These are phyloP conservation scores for Oryzias javanicus DNA, from an alignment of 2,113 vertebrate species.

Conservation along the genomic window DNA sequence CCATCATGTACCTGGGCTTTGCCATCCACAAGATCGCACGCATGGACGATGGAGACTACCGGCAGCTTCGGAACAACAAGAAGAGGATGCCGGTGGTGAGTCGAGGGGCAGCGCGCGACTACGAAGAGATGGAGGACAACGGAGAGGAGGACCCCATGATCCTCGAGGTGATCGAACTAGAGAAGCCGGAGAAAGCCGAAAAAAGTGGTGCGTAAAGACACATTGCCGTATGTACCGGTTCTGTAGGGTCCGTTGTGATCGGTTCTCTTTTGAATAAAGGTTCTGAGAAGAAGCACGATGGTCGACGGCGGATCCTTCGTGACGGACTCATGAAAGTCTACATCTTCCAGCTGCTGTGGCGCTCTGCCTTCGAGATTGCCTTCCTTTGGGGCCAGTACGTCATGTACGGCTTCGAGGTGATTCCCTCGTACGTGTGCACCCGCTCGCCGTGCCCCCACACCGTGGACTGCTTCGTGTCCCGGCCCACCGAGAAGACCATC, in stretches of 20 bases:
- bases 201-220: constrained; percentile 21
- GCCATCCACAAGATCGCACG: constrained; percentile 87
- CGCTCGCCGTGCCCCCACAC: constrained; percentile 85
- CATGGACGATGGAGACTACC: constrained; percentile 64
- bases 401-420: constrained; percentile 84
- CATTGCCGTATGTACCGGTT: too few species aligned
- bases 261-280: constrained; percentile 7
- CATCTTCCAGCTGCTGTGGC: constrained; percentile 81
- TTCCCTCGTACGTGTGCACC: constrained; percentile 80
- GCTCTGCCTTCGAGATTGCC: constrained; percentile 77
- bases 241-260: not conserved
- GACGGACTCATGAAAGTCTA: constrained; percentile 89
- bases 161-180: constrained; percentile 80
- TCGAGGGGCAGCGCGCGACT: constrained; percentile 76
- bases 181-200: constrained; percentile 64
- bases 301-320: constrained; percentile 81
- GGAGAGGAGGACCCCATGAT: constrained; percentile 89
- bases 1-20: constrained; percentile 87
- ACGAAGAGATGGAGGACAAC: constrained; percentile 84
- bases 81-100: constrained; percentile 72
- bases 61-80: constrained; percentile 9
- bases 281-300: constrained; percentile 76
- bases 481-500: constrained; percentile 89
- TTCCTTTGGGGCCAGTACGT: constrained; percentile 87
- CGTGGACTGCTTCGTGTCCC: constrained; percentile 88